Percentiles rank a stretch among this genome's conserved stretches.
These are phyloP conservation scores for Tuberolachnus salignus DNA, from an alignment of 2,888 invertebrate genomes.

Conservation along the genomic window DNA sequence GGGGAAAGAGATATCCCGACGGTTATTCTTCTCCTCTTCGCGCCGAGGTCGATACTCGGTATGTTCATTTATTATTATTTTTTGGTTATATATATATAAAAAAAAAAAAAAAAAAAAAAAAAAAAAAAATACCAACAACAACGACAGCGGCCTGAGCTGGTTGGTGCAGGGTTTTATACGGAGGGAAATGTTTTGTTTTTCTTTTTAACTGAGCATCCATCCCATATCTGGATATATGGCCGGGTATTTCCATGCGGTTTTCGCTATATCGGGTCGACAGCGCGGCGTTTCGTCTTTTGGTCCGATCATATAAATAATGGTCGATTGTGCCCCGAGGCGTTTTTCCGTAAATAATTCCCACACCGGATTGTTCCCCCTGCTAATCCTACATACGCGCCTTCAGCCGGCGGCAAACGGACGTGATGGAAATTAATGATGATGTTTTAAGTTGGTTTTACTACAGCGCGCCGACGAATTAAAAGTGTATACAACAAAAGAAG, in stretches of 20 bases:
- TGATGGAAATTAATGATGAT: slow-evolving; percentile 43
- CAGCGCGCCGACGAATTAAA: slow-evolving; percentile 13
- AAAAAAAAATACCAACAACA: too few species aligned
- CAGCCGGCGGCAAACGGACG: not conserved
- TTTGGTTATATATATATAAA: not conserved
- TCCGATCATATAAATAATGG: slow-evolving; percentile 46
- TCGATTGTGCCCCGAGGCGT: slow-evolving; percentile 31
- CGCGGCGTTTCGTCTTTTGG: slow-evolving; percentile 7
- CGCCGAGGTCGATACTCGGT: slow-evolving; percentile 37
- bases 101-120: not conserved
- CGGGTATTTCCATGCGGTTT: not conserved
- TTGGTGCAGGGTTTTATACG: not conserved
- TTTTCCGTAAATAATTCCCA: slow-evolving; percentile 46
- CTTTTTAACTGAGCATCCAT: slow-evolving; percentile 30
- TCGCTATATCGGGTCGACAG: not conserved
- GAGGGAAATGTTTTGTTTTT: slow-evolving; percentile 31
- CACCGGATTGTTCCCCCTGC: slow-evolving; percentile 5
- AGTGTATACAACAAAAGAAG: not conserved
- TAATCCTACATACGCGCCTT: too few species aligned
- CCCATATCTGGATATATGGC: not conserved
- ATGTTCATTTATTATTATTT: slow-evolving; percentile 44
- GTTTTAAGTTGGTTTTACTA: slow-evolving; percentile 25
- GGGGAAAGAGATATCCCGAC: slow-evolving; percentile 40
- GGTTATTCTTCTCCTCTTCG: not conserved
- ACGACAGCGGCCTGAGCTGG: not conserved